phyloP scores from a whole-genome alignment of 2,113 vertebrate species.

The Chaetodon auriga region DNA sequence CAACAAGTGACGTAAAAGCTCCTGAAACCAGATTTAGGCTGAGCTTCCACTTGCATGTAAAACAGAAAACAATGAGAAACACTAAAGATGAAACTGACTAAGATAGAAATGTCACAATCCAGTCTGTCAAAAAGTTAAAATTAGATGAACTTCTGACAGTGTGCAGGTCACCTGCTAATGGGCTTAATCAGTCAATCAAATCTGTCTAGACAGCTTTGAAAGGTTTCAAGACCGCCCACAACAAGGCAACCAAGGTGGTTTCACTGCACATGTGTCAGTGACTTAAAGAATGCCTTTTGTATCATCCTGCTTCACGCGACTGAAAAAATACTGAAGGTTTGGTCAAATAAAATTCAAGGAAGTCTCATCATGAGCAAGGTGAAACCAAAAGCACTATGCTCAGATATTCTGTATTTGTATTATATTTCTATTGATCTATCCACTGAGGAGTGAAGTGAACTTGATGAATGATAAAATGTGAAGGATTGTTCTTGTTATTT shows the following conservation, averaged over 20 bases:
- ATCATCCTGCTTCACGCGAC: not conserved
- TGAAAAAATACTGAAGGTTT: not conserved
- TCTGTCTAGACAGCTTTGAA: constrained; percentile 54
- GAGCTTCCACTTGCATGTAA: constrained; percentile 30
- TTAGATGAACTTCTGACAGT: constrained; percentile 29
- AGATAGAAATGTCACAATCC: constrained; percentile 28
- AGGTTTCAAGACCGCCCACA: constrained; percentile 42
- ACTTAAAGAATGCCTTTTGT: constrained; percentile 13
- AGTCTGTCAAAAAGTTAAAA: constrained; percentile 35
- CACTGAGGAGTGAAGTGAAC: not conserved
- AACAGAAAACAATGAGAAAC: constrained; percentile 28
- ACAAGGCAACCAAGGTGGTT: constrained; percentile 4
- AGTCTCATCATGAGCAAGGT: not conserved
- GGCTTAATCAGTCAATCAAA: constrained; percentile 67
- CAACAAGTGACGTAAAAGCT: constrained; percentile 13
- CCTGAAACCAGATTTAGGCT: constrained; percentile 21
- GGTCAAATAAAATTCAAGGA: not conserved
- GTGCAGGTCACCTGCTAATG: constrained; percentile 37
- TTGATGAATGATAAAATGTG: not conserved
- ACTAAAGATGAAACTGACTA: constrained; percentile 17
- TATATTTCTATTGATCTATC: not conserved
- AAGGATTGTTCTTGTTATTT: not conserved
- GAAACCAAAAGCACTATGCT: not conserved
- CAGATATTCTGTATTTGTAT: not conserved
- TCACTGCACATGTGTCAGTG: not conserved